These are phyloP conservation scores for Hippopotamus amphibius DNA, from an alignment of 2,113 vertebrate genomes.

Conservation along the genomic window DNA sequence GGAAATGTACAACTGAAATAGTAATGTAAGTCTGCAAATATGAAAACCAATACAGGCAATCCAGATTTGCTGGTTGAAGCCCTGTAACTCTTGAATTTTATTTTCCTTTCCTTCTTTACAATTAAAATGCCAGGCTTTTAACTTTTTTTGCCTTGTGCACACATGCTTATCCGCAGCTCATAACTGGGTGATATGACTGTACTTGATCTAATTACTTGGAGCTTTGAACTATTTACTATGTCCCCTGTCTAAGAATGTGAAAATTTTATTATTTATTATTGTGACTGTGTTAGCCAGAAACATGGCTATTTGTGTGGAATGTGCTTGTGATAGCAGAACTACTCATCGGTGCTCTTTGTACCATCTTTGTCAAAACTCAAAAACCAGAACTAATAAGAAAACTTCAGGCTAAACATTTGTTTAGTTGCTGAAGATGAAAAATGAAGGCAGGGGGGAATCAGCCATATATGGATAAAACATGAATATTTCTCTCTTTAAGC, in stretches of 20 bases:
- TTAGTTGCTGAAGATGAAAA: not conserved
- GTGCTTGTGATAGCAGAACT: not conserved
- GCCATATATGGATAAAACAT: not conserved
- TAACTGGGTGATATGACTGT: not conserved
- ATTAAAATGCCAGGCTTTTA: not conserved
- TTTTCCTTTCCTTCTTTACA: not conserved
- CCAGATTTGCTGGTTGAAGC: not conserved
- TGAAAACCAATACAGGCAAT: not conserved
- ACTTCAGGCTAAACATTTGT: not conserved
- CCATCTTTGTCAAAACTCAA: not conserved
- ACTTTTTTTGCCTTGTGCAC: not conserved
- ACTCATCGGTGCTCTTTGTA: not conserved
- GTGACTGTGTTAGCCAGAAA: not conserved
- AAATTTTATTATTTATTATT: not conserved
- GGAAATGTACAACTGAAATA: constrained; percentile 34
- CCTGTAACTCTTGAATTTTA: not conserved
- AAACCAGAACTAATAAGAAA: not conserved
- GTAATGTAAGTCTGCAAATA: not conserved
- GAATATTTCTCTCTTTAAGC: not conserved
- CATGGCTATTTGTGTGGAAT: not conserved
- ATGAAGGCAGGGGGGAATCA: not conserved
- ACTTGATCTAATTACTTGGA: not conserved
- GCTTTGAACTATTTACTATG: not conserved
- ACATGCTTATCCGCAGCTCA: not conserved
- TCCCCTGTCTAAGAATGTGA: not conserved